These are phyloP conservation scores for Spisula subtruncata DNA, from an alignment of 2,888 invertebrate species.

Conservation along the genomic window DNA sequence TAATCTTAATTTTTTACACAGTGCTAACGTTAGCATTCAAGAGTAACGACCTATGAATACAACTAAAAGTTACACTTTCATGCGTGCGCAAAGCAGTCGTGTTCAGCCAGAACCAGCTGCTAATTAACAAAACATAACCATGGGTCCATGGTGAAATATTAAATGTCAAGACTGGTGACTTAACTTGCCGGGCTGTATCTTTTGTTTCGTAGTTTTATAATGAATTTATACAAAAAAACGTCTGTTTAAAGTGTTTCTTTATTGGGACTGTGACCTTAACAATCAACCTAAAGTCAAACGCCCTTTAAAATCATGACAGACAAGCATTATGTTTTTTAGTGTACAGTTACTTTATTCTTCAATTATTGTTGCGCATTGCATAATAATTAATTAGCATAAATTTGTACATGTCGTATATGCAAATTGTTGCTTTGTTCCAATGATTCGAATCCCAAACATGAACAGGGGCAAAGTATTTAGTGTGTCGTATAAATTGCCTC, in stretches of 20 bases:
- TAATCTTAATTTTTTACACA: no score
- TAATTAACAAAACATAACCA: not conserved
- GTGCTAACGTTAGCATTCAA: no score
- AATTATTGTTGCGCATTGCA: no score
- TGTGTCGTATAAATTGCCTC: not conserved
- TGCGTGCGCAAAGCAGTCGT: not conserved
- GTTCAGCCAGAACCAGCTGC: not conserved
- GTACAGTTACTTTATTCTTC: no score
- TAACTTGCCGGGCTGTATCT: not conserved
- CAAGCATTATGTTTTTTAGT: no score
- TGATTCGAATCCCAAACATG: no score
- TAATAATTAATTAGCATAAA: no score
- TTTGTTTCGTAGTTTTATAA: not conserved
- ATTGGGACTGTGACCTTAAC: not conserved
- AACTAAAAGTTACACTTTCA: not conserved
- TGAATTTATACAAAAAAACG: not conserved
- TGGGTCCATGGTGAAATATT: not conserved
- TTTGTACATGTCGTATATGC: no score
- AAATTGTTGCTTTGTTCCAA: no score
- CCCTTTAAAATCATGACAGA: not conserved
- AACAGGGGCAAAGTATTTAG: not conserved
- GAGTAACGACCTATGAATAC: not conserved
- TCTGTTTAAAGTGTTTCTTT: not conserved
- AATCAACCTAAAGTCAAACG: not conserved
- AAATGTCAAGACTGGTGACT: not conserved